These are phyloP conservation scores for Semaprochilodus insignis DNA, from an alignment of 2,797 vertebrate species.

Conservation along the genomic window DNA sequence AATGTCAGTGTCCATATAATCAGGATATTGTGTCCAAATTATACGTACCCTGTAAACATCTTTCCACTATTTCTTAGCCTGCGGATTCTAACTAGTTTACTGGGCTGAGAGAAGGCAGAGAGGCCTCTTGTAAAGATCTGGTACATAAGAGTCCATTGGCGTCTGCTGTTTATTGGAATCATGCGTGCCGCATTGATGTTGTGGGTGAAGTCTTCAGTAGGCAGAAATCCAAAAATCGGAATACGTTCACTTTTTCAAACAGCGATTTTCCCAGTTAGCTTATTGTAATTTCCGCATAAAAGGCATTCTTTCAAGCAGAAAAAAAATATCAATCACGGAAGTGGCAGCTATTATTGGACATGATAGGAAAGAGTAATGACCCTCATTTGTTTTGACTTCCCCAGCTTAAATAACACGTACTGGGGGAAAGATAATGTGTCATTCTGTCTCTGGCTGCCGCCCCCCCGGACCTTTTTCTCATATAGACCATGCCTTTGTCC, in stretches of 20 bases:
- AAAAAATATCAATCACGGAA: slow-evolving; percentile 58
- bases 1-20: too few species aligned
- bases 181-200: neutral
- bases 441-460: neutral
- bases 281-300: slow-evolving; percentile 28
- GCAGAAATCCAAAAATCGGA: slow-evolving; percentile 19
- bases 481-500: neutral
- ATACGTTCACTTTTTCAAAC: slow-evolving; percentile 20
- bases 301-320: slow-evolving; percentile 33
- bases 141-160: neutral
- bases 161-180: neutral
- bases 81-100: neutral
- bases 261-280: slow-evolving; percentile 10
- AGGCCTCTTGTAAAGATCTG: neutral
- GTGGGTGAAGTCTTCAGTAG: neutral
- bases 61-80: too few species aligned
- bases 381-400: slow-evolving; percentile 58
- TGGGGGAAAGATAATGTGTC: slow-evolving; percentile 8
- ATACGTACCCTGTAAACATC: too few species aligned
- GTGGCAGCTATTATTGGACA: slow-evolving; percentile 56
- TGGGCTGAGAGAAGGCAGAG: neutral
- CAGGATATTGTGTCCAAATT: too few species aligned
- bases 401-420: slow-evolving; percentile 49
- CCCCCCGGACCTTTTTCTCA: neutral
- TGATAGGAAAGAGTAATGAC: slow-evolving; percentile 50